phyloP scores from a whole-genome alignment of 2,113 vertebrate species.

The Catagonus wagneri region DNA sequence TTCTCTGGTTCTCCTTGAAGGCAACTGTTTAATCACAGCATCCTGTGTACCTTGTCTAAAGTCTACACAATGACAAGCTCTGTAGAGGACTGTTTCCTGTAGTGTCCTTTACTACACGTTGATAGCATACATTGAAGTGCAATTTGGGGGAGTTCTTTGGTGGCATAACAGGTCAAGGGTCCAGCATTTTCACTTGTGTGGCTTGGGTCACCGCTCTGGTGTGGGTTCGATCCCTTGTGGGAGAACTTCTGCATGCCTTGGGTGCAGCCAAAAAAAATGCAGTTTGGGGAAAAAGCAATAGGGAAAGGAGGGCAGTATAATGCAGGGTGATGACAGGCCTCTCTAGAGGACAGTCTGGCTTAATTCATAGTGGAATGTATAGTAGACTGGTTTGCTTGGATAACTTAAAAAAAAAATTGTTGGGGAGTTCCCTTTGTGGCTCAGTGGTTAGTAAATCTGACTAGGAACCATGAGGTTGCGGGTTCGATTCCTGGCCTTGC shows the following conservation, averaged over 20 bases:
- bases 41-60: neutral
- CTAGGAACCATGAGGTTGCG: no score
- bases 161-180: no score
- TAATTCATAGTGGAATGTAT: neutral
- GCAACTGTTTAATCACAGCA: neutral
- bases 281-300: neutral
- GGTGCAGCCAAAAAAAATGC: no score
- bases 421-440: no score
- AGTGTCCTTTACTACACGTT: neutral
- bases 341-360: neutral
- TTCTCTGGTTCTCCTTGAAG: neutral
- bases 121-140: neutral
- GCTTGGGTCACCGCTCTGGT: no score
- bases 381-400: neutral
- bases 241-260: no score
- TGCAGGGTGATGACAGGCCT: neutral
- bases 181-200: no score
- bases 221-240: no score
- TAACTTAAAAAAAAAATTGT: neutral
- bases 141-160: neutral
- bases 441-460: no score
- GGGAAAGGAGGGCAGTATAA: neutral
- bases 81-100: neutral
- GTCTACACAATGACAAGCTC: neutral
- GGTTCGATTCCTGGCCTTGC: no score